Evolutionary conservation across 2,888 invertebrate species (phyloP), one percentile per base, ranked within the genome.

Genomic region (Zygogramma bicolorata): DNA sequence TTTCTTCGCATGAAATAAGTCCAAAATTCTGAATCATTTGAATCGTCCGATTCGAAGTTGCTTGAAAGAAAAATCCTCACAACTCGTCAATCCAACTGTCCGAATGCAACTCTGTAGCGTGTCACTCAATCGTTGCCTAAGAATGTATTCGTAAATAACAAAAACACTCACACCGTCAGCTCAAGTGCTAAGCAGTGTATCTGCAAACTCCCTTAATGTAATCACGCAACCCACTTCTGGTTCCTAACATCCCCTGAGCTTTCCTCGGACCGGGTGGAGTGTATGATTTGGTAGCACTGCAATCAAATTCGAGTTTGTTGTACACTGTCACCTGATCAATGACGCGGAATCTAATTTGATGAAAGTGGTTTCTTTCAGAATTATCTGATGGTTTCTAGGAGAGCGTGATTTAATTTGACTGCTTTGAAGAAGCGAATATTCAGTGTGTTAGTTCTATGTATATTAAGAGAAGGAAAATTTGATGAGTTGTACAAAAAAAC

Each of bases 121-220:
- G 25, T 5, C 13, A 27, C 5, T 25, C 15, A 25, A 6, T 25
- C 15, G n/a, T n/a, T n/a, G n/a, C 8, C 2, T 5, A n/a, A n/a
- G n/a, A n/a, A n/a, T n/a, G n/a, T n/a, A 27, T 5, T 53, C 27
- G 1, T 4, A 27, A 6, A 27, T n/a, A 5, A n/a, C n/a, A 27
- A 15, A 22, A 53, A 53, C 6, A 53, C n/a, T n/a, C 7, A 0
- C 13, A 4, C 2, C 27, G 27, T n/a, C 13, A n/a, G 25, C 53
- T 53, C n/a, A 15, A 53, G 53, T 53, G 53, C 53, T 53, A 53
- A 53, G 27, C 27, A n/a, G 53, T 53, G 53, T 53, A 53, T 27
- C 15, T 27, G 53, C 27, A 22, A 27, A 25, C 25, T n/a, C 27
- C 53, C n/a, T 27, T 22, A 13, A 53, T 27, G 53, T 53, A n/a